Percentiles rank a stretch among this genome's conserved stretches.
Conservation (phyloP, 2,113 vertebrate genomes). For the Dipodomys merriami region DNA sequence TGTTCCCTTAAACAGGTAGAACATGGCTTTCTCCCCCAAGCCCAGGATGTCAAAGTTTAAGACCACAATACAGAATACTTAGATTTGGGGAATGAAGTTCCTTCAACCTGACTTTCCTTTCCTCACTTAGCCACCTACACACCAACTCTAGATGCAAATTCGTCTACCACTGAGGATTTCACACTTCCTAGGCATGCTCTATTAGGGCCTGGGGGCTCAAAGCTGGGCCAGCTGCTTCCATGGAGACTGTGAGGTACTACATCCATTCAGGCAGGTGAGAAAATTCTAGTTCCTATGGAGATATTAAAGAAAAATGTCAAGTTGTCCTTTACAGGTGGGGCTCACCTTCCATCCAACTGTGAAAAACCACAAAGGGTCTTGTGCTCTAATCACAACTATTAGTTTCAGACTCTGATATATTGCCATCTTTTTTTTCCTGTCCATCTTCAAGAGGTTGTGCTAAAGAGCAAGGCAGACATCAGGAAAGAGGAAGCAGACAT, state of each 20-base stretch:
- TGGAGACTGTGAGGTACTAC: not conserved
- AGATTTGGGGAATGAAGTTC: slow-evolving; percentile 60
- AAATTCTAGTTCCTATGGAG: slow-evolving; percentile 49
- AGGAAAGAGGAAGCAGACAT: not conserved
- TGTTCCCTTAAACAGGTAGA: slow-evolving; percentile 48
- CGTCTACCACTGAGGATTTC: slow-evolving; percentile 62
- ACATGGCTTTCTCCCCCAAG: slow-evolving; percentile 55
- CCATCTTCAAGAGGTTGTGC: not conserved
- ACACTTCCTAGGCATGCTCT: slow-evolving; percentile 51
- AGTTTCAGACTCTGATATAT: not conserved
- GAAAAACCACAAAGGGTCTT: not conserved
- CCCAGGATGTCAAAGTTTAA: slow-evolving; percentile 61
- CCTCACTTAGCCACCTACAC: slow-evolving; percentile 73
- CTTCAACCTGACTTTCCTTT: slow-evolving; percentile 70
- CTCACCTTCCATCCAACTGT: not conserved
- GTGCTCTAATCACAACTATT: not conserved
- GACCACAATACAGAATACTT: slow-evolving; percentile 61
- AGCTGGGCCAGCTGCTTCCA: slow-evolving; percentile 29
- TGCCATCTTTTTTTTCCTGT: not conserved
- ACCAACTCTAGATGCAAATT: slow-evolving; percentile 80
- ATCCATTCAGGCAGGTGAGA: slow-evolving; percentile 35
- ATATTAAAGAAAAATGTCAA: not conserved
- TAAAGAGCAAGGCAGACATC: not conserved
- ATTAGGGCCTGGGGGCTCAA: slow-evolving; percentile 45
- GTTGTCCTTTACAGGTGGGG: not conserved